A percentile compares a stretch with the other conserved stretches of the same genome.
Evolutionary conservation across 2,888 invertebrate species (phyloP).

Genomic region (Drosophila meridiana): DNA sequence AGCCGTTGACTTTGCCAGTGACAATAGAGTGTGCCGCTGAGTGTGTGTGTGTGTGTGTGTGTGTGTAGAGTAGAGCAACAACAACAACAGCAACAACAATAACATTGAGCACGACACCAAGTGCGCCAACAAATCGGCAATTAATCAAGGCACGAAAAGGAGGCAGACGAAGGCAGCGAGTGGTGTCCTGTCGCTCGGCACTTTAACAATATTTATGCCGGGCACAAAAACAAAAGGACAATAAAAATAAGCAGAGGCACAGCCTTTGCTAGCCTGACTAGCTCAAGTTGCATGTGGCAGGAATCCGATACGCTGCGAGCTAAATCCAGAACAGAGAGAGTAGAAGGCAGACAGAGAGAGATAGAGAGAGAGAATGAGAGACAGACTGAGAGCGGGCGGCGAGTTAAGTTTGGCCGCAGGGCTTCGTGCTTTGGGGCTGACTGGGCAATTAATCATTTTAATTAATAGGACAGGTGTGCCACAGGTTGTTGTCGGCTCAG

Average conservation of each 20-base stretch:
- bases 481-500: constrained; percentile 64
- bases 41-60: constrained; percentile 13
- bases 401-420: constrained; percentile 21
- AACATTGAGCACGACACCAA: constrained; percentile 56
- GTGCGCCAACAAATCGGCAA: constrained; percentile 79
- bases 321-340: constrained; percentile 1
- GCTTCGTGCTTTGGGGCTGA: constrained; percentile 26
- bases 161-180: constrained; percentile 16
- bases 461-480: constrained; percentile 80
- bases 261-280: constrained; percentile 26
- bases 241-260: constrained; percentile 38
- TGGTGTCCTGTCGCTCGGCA: constrained; percentile 63
- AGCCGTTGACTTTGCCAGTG: constrained; percentile 65
- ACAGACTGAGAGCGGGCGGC: background rate
- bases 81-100: constrained; percentile 15
- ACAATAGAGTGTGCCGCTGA: constrained; percentile 54
- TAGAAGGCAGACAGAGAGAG: constrained; percentile 4
- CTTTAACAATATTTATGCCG: constrained; percentile 74
- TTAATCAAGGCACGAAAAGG: constrained; percentile 67
- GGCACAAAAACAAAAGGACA: constrained; percentile 55
- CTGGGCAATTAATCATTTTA: constrained; percentile 75
- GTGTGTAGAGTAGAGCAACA: constrained; percentile 10
- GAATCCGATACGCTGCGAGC: constrained; percentile 43
- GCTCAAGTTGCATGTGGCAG: constrained; percentile 60
- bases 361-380: background rate